Evolutionary conservation across 1,140 invertebrate genomes (phyloP).

Genomic region (Ips nitidus): DNA sequence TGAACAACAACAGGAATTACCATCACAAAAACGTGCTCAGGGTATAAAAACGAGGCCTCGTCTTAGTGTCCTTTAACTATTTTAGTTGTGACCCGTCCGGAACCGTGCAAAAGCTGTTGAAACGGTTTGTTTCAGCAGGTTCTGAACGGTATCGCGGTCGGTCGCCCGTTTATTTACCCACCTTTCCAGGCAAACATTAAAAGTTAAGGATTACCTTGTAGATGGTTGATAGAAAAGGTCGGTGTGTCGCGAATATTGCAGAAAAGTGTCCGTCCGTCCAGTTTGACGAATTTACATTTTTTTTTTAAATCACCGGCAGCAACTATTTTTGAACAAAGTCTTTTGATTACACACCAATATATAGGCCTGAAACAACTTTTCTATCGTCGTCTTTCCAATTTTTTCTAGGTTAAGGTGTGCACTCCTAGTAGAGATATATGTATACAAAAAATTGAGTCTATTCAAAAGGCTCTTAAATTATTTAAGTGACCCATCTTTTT

Average conservation of each 20-base stretch:
- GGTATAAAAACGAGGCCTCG: conserved; percentile 40
- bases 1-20: conserved; percentile 48
- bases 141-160: neutral
- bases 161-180: neutral
- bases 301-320: neutral
- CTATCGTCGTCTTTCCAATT: no score
- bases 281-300: neutral
- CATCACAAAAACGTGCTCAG: conserved; percentile 48
- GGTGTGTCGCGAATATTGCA: neutral
- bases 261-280: neutral
- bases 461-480: no score
- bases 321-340: neutral
- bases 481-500: no score
- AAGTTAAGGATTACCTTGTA: conserved; percentile 30
- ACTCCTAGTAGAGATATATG: no score
- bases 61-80: neutral
- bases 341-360: no score
- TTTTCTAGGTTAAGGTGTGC: no score
- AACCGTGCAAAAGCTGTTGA: neutral
- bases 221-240: conserved; percentile 31
- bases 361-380: no score
- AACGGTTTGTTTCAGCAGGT: neutral
- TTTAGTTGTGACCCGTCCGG: neutral
- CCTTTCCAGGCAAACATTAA: no score
- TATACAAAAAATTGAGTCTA: no score